These are phyloP conservation scores for Dexiosoma caninum DNA, from an alignment of 2,888 invertebrate species.

Conservation along the genomic window DNA sequence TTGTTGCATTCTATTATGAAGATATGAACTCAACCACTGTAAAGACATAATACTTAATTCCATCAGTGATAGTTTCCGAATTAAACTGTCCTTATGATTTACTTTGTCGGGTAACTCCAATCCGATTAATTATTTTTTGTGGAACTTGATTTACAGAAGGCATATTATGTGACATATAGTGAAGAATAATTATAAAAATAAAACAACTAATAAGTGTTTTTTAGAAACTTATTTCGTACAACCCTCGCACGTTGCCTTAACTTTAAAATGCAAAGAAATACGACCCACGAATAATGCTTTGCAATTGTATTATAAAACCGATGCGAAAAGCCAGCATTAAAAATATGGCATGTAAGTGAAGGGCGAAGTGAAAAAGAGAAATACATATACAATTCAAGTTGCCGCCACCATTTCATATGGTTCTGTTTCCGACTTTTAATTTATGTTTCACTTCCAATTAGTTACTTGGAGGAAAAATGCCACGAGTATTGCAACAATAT, in stretches of 20 bases:
- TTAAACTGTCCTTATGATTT: too few species aligned
- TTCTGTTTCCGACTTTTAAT: constrained; percentile 76
- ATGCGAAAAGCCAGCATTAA: constrained; percentile 18
- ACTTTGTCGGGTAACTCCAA: too few species aligned
- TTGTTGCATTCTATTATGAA: too few species aligned
- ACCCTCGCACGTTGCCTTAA: constrained; percentile 14
- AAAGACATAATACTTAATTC: too few species aligned
- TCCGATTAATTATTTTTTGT: too few species aligned
- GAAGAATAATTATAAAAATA: too few species aligned
- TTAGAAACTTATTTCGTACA: not conserved
- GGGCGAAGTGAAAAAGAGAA: constrained; percentile 15
- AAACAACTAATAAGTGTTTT: too few species aligned
- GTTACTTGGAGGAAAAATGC: constrained; percentile 59
- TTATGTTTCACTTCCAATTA: constrained; percentile 78
- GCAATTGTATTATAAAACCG: constrained; percentile 29
- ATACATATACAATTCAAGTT: not conserved
- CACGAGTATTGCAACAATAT: constrained; percentile 28
- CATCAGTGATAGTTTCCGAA: too few species aligned
- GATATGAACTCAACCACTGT: too few species aligned
- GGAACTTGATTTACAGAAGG: too few species aligned
- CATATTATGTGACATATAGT: too few species aligned
- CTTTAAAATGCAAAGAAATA: not conserved
- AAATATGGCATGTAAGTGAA: constrained; percentile 15
- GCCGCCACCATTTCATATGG: constrained; percentile 52
- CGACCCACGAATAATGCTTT: not conserved